phyloP scores from a whole-genome alignment of 2,888 invertebrate species.

The Stenchaetothrips biformis region DNA sequence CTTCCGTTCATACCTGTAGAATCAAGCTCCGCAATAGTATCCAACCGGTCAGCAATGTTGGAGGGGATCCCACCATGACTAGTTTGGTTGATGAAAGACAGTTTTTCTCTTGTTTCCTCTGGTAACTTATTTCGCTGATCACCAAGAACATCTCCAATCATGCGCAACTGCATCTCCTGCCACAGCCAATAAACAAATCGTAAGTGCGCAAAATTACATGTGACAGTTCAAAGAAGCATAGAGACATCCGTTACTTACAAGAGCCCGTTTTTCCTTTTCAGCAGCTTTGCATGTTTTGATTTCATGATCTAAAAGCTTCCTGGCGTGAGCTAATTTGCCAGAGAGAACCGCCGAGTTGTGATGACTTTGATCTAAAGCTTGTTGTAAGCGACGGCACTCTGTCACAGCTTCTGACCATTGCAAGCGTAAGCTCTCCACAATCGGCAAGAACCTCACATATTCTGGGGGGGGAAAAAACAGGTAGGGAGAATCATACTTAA shows the following conservation, averaged over 20 bases:
- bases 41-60: slow-evolving; percentile 37
- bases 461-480: slow-evolving; percentile 48
- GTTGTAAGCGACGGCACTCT: slow-evolving; percentile 68
- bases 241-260: slow-evolving; percentile 51
- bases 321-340: slow-evolving; percentile 72
- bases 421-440: slow-evolving; percentile 64
- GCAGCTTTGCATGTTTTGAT: slow-evolving; percentile 63
- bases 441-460: slow-evolving; percentile 66
- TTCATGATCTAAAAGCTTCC: slow-evolving; percentile 75
- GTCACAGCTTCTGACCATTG: slow-evolving; percentile 65
- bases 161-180: slow-evolving; percentile 32
- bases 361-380: slow-evolving; percentile 64
- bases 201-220: background rate
- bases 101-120: slow-evolving; percentile 74
- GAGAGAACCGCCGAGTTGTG: slow-evolving; percentile 70
- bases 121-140: slow-evolving; percentile 54
- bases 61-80: slow-evolving; percentile 43
- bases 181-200: background rate
- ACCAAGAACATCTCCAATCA: slow-evolving; percentile 33
- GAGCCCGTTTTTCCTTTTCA: slow-evolving; percentile 65
- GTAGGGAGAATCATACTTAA: no score
- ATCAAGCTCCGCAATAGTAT: slow-evolving; percentile 54
- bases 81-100: slow-evolving; percentile 67
- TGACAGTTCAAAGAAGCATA: background rate
- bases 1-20: slow-evolving; percentile 58